A percentile compares a stretch with the other conserved stretches of the same genome.
Evolutionary conservation across 2,113 vertebrate species (phyloP).

Genomic region (Oxygymnocypris stewartii): DNA sequence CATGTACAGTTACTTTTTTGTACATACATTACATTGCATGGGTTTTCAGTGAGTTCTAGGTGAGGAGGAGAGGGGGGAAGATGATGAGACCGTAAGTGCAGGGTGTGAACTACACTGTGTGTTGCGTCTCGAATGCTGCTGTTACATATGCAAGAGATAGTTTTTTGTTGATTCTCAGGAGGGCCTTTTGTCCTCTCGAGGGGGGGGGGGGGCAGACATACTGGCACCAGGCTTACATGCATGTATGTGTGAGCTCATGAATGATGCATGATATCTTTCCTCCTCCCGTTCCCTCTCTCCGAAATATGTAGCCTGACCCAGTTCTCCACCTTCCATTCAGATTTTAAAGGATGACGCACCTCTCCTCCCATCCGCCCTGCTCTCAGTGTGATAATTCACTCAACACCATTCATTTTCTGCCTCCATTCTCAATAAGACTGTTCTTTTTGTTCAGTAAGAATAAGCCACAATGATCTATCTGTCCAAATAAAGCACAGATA

Average conservation of each 20-base stretch:
- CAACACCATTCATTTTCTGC: background rate
- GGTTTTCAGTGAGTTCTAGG: no score
- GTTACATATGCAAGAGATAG: no score
- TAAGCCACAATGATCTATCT: conserved; percentile 8
- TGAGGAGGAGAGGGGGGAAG: no score
- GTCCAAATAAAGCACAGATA: conserved; percentile 25
- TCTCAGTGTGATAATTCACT: background rate
- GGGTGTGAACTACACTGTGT: no score
- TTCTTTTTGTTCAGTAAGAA: conserved; percentile 15
- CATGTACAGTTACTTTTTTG: no score
- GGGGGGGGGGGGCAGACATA: no score
- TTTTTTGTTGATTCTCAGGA: no score
- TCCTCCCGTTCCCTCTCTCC: background rate
- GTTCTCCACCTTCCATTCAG: background rate
- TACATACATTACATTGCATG: no score
- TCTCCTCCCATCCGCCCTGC: background rate
- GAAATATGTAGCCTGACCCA: background rate
- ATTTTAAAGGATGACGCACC: background rate
- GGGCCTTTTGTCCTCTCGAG: no score
- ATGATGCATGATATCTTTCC: background rate
- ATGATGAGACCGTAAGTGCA: no score
- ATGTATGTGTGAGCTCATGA: background rate
- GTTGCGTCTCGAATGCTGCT: no score
- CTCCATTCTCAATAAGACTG: background rate
- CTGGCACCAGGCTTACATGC: no score